Conservation (phyloP, 2,113 vertebrate species). For the Tetraodon nigroviridis region DNA sequence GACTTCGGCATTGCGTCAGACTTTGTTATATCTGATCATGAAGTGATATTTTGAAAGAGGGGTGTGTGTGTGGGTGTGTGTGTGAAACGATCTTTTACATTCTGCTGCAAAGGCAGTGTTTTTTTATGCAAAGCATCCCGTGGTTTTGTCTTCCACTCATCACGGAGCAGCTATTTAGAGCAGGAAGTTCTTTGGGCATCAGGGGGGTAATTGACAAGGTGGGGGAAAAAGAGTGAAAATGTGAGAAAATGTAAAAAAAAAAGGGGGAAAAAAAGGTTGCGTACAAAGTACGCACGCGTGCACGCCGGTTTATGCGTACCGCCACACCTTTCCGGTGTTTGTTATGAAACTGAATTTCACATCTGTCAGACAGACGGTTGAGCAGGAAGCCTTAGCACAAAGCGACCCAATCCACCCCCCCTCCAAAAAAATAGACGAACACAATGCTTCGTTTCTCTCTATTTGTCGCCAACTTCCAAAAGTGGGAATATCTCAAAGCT, state of each 20-base stretch:
- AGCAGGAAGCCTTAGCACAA: constrained; percentile 63
- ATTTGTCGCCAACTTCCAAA: constrained; percentile 11
- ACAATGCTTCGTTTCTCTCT: constrained; percentile 29
- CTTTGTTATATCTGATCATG: too few relatives aligned
- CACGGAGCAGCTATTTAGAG: not conserved
- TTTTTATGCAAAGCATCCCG: constrained; percentile 4
- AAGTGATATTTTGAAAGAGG: too few relatives aligned
- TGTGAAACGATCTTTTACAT: not conserved
- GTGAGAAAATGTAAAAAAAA: not conserved
- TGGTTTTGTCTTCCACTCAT: constrained; percentile 5
- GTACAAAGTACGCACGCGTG: not conserved
- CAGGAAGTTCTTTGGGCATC: constrained; percentile 19
- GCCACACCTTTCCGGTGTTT: constrained; percentile 61
- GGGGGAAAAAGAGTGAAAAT: not conserved
- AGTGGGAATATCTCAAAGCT: too few relatives aligned
- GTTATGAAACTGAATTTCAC: constrained; percentile 56
- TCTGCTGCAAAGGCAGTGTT: not conserved
- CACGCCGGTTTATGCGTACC: not conserved
- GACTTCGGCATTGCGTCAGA: constrained; percentile 13
- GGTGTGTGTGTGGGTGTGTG: not conserved
- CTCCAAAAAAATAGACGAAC: constrained; percentile 36
- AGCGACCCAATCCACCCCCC: constrained; percentile 19
- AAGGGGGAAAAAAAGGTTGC: not conserved
- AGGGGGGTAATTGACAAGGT: constrained; percentile 3
- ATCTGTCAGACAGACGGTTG: constrained; percentile 48